phyloP scores from a whole-genome alignment of 2,888 invertebrate species.

The Oxytorus armatus region DNA sequence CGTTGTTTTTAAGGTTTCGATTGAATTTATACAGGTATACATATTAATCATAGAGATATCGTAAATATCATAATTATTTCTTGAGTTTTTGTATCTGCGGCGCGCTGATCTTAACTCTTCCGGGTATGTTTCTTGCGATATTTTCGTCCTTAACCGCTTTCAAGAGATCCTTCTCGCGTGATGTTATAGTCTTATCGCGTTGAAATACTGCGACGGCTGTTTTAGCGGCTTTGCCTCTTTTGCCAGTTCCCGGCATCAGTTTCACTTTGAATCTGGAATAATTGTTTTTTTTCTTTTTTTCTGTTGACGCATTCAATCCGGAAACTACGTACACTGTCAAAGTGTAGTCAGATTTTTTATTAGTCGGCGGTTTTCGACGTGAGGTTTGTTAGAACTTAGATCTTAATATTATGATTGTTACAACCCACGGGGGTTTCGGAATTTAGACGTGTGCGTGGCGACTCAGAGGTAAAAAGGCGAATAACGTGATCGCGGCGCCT shows the following conservation, averaged over 20 bases:
- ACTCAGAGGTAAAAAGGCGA: too few species aligned
- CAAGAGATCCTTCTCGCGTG: constrained; percentile 94
- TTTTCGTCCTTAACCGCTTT: constrained; percentile 97
- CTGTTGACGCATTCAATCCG: neutral
- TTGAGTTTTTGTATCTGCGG: constrained; percentile 91
- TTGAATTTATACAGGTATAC: constrained; percentile 55
- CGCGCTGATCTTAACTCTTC: constrained; percentile 97
- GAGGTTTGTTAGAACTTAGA: too few species aligned
- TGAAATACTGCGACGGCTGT: constrained; percentile 95
- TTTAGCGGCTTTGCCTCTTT: constrained; percentile 97
- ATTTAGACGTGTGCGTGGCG: too few species aligned
- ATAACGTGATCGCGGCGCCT: too few species aligned
- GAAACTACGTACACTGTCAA: neutral
- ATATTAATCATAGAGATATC: neutral
- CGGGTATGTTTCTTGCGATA: constrained; percentile 97
- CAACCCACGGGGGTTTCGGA: too few species aligned
- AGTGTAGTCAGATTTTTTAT: too few species aligned
- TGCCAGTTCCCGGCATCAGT: constrained; percentile 96
- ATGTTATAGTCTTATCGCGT: constrained; percentile 90
- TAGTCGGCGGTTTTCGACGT: too few species aligned
- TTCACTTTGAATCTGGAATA: constrained; percentile 95
- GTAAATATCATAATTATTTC: constrained; percentile 84
- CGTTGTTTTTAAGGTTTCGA: constrained; percentile 10
- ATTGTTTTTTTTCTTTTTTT: neutral
- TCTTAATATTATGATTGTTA: too few species aligned